Evolutionary conservation across 1,140 invertebrate species (phyloP).

Genomic region (Rhopalosiphum maidis): DNA sequence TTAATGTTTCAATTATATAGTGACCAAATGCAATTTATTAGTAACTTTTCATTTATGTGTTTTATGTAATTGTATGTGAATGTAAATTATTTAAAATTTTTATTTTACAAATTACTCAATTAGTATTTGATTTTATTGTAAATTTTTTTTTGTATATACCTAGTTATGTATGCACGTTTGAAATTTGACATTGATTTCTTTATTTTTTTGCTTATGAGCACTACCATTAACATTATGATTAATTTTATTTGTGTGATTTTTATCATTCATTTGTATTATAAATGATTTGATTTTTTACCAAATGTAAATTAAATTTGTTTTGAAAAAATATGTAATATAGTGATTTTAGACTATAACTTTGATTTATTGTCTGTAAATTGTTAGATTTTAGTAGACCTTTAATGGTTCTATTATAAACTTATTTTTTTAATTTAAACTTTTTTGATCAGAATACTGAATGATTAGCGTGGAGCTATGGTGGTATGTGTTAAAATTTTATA

Average conservation of each 20-base stretch:
- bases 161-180: slow-evolving; percentile 33
- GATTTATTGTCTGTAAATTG: slow-evolving; percentile 20
- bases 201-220: slow-evolving; percentile 36
- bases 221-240: slow-evolving; percentile 50
- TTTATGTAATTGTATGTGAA: slow-evolving; percentile 21
- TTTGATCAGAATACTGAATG: neutral
- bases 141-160: slow-evolving; percentile 29
- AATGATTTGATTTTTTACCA: slow-evolving; percentile 46
- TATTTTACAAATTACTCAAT: neutral
- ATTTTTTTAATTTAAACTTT: neutral
- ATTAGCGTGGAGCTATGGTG: neutral
- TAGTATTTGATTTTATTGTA: neutral
- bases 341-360: neutral
- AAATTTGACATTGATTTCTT: slow-evolving; percentile 35
- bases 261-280: slow-evolving; percentile 34
- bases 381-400: neutral
- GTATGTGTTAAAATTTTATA: neutral
- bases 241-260: slow-evolving; percentile 24
- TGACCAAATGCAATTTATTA: slow-evolving; percentile 33
- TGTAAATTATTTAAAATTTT: slow-evolving; percentile 27
- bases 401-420: neutral
- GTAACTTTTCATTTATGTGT: neutral
- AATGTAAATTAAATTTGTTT: slow-evolving; percentile 26
- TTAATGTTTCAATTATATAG: neutral
- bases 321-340: slow-evolving; percentile 23